phyloP scores from a whole-genome alignment of 1,140 invertebrate genomes.

The Globodera ellingtonae region DNA sequence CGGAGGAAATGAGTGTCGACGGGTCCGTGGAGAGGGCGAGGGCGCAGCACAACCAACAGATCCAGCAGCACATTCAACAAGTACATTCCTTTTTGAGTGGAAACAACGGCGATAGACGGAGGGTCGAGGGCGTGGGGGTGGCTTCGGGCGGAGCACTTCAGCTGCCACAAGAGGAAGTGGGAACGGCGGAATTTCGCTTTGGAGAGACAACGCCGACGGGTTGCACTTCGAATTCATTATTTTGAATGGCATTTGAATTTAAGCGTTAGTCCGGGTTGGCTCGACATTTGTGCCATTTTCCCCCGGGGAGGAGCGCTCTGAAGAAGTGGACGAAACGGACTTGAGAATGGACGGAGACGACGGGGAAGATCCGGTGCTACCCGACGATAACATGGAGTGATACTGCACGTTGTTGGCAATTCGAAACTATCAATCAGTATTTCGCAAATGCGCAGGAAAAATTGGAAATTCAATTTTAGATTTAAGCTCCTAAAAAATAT shows the following conservation, averaged over 20 bases:
- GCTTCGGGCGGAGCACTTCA: neutral
- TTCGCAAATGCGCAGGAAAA: too few relatives aligned
- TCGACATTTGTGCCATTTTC: neutral
- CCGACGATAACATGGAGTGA: neutral
- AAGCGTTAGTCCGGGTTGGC: too few relatives aligned
- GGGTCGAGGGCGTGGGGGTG: neutral
- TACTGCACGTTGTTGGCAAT: too few relatives aligned
- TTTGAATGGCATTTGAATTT: too few relatives aligned
- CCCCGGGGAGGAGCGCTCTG: neutral
- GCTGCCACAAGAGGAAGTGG: neutral
- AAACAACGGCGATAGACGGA: neutral
- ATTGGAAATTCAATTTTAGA: too few relatives aligned
- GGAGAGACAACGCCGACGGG: neutral
- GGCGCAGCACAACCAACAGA: neutral
- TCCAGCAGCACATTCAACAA: slow-evolving; percentile 10
- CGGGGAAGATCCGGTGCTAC: neutral
- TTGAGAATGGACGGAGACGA: neutral
- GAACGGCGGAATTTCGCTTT: neutral
- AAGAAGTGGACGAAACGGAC: neutral
- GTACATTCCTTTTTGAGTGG: neutral
- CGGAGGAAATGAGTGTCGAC: neutral
- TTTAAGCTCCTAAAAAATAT: too few relatives aligned
- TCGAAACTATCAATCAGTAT: too few relatives aligned
- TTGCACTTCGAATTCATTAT: neutral
- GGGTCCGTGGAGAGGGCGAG: slow-evolving; percentile 2